A percentile compares a stretch with the other conserved stretches of the same genome.
Conservation (phyloP, 2,888 invertebrate species). For the Theretra japonica region DNA sequence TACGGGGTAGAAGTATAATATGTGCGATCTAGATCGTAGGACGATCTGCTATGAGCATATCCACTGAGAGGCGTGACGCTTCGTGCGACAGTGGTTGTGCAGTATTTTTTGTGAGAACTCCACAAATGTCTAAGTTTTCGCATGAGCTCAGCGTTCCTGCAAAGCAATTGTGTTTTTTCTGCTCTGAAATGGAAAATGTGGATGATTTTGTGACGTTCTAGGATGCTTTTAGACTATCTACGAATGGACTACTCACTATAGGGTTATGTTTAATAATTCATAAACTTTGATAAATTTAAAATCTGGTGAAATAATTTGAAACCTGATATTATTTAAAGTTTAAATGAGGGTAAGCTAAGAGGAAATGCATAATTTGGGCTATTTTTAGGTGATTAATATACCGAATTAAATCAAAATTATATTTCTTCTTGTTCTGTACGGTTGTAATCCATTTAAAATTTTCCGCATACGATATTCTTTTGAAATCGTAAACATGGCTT, state of each 20-base stretch:
- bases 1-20: slow-evolving; percentile 74
- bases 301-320: too few relatives aligned
- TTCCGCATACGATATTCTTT: too few relatives aligned
- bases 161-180: slow-evolving; percentile 85
- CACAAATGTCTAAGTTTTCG: slow-evolving; percentile 85
- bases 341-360: too few relatives aligned
- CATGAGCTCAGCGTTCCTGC: slow-evolving; percentile 86
- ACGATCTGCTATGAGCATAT: slow-evolving; percentile 76
- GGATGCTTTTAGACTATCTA: slow-evolving; percentile 21
- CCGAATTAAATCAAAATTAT: too few relatives aligned
- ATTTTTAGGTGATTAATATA: too few relatives aligned
- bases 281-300: not conserved
- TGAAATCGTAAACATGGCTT: too few relatives aligned
- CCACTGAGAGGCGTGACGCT: slow-evolving; percentile 76
- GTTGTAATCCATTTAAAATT: too few relatives aligned
- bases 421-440: too few relatives aligned
- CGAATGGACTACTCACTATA: not conserved
- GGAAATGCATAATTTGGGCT: too few relatives aligned
- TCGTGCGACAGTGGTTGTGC: slow-evolving; percentile 72
- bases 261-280: not conserved
- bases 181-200: slow-evolving; percentile 81
- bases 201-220: slow-evolving; percentile 28
- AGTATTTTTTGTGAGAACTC: slow-evolving; percentile 86
- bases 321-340: too few relatives aligned
- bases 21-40: slow-evolving; percentile 78